Conservation (phyloP, 2,113 vertebrate genomes). For the Ranitomeya variabilis region DNA sequence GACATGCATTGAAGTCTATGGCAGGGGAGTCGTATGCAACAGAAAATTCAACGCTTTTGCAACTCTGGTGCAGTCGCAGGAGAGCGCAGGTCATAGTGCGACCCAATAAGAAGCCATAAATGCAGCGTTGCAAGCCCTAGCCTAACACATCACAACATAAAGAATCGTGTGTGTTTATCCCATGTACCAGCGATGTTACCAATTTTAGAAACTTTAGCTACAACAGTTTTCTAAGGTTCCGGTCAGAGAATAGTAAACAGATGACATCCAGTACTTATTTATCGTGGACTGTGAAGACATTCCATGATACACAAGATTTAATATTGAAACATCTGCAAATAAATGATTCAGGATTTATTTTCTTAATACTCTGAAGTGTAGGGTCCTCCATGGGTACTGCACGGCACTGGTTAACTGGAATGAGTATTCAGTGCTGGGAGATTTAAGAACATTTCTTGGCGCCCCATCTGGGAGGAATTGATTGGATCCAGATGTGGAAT, state of each 20-base stretch:
- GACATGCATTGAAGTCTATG: too few species aligned
- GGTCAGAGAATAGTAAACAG: not conserved
- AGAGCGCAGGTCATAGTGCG: too few species aligned
- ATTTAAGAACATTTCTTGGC: conserved; percentile 6
- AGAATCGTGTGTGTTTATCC: not conserved
- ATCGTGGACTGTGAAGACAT: not conserved
- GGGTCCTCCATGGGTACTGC: not conserved
- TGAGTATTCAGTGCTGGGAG: not conserved
- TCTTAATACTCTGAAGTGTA: not conserved
- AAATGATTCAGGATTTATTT: not conserved
- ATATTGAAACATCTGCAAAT: not conserved
- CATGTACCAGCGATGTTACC: not conserved
- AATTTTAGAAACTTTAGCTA: not conserved
- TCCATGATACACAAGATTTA: not conserved
- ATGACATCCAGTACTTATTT: not conserved
- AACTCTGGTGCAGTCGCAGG: too few species aligned
- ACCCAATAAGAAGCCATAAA: too few species aligned
- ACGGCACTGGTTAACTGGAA: not conserved
- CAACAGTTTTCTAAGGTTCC: not conserved
- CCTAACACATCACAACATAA: too few species aligned
- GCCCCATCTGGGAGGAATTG: conserved; percentile 17
- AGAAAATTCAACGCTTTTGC: too few species aligned
- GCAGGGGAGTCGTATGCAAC: too few species aligned
- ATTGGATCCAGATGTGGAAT: conserved; percentile 54
- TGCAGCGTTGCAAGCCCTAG: too few species aligned